Conservation (phyloP, 2,888 invertebrate species). For the Catocala fraxini region DNA sequence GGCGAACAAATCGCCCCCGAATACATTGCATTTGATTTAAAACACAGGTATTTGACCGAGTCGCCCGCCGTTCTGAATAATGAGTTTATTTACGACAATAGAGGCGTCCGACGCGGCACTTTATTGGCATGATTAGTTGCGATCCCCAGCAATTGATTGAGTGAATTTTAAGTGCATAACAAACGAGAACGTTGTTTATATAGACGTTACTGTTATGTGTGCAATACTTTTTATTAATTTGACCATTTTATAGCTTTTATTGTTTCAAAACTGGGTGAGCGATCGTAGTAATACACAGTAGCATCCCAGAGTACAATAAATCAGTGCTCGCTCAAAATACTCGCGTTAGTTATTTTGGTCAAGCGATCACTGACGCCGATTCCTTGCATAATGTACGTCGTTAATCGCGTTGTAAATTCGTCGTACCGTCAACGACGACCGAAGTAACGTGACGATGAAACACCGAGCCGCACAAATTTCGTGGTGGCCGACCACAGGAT, state of each 20-base stretch:
- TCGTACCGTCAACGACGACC: constrained; percentile 61
- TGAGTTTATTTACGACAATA: constrained; percentile 73
- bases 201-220: constrained; percentile 53
- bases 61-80: constrained; percentile 65
- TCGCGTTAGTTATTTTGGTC: constrained; percentile 60
- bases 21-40: constrained; percentile 75
- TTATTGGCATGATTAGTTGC: constrained; percentile 71
- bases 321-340: constrained; percentile 66
- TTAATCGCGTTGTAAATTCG: constrained; percentile 68
- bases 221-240: constrained; percentile 68
- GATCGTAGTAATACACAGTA: constrained; percentile 64
- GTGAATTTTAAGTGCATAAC: constrained; percentile 65
- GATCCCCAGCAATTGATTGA: constrained; percentile 65
- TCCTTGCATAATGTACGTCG: constrained; percentile 71
- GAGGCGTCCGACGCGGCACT: constrained; percentile 57
- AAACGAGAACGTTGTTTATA: constrained; percentile 65
- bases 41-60: constrained; percentile 82
- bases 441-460: constrained; percentile 60
- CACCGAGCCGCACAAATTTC: constrained; percentile 54
- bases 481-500: constrained; percentile 59
- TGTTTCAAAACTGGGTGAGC: constrained; percentile 59
- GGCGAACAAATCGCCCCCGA: constrained; percentile 69
- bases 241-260: constrained; percentile 56
- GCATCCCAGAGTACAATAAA: constrained; percentile 61
- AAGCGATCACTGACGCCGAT: constrained; percentile 58